These are phyloP conservation scores for Phalanger gymnotis DNA, from an alignment of 2,797 vertebrate species.

Conservation along the genomic window DNA sequence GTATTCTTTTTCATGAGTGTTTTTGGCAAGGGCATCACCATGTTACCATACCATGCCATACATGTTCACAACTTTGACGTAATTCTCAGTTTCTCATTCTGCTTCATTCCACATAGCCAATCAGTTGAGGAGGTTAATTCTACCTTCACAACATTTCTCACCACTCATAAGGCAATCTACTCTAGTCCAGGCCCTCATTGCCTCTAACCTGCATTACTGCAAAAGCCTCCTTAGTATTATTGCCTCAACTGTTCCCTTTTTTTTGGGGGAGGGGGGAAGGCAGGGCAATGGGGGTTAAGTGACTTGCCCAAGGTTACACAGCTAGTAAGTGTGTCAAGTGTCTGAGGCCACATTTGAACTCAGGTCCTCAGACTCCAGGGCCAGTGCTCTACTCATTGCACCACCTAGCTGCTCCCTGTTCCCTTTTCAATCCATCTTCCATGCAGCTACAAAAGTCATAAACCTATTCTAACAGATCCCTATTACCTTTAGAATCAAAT, in stretches of 20 bases:
- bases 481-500: background rate
- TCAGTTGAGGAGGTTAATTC: background rate
- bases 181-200: background rate
- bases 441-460: background rate
- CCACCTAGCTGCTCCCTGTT: too few species aligned
- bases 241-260: background rate
- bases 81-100: background rate
- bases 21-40: background rate
- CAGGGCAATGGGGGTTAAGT: too few species aligned
- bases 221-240: background rate
- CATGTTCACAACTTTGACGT: background rate
- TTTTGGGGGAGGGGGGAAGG: too few species aligned
- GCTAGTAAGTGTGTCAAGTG: too few species aligned
- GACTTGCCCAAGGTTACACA: too few species aligned
- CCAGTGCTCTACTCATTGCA: too few species aligned
- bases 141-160: background rate
- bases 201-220: background rate
- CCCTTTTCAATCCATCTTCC: background rate
- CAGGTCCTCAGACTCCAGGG: too few species aligned
- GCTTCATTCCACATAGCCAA: background rate
- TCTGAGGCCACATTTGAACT: too few species aligned
- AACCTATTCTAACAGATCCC: background rate
- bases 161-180: background rate
- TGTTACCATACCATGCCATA: background rate
- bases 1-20: background rate